Evolutionary conservation across 1,140 invertebrate genomes (phyloP).

Genomic region (Panagrolaimus sp.): DNA sequence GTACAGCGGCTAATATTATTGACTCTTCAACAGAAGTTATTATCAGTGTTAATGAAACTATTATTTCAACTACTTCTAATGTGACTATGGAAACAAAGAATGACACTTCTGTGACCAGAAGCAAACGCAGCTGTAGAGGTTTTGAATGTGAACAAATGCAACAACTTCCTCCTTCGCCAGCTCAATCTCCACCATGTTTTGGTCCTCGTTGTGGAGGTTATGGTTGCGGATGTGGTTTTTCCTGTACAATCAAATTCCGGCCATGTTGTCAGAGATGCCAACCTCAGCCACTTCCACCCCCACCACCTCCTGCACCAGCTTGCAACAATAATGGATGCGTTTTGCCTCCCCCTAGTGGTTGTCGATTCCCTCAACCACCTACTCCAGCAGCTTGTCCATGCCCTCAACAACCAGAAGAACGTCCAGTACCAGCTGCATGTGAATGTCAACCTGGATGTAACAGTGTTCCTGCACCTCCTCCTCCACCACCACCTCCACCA

Average conservation of each 20-base stretch:
- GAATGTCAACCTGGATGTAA: neutral
- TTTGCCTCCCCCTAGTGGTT: neutral
- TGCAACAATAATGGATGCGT: neutral
- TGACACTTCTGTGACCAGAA: neutral
- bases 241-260: neutral
- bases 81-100: neutral
- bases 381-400: neutral
- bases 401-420: neutral
- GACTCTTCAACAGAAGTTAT: neutral
- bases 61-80: too few relatives aligned
- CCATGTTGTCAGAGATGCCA: neutral
- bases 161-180: too few relatives aligned
- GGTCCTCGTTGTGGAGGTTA: neutral
- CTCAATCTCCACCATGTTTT: too few relatives aligned
- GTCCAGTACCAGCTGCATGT: neutral
- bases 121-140: neutral
- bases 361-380: neutral
- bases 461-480: neutral
- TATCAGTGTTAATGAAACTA: neutral
- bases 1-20: constrained; percentile 7
- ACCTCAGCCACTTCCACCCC: neutral
- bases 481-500: neutral
- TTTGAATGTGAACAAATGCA: neutral
- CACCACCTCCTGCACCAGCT: neutral
- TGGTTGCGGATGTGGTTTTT: neutral